These are phyloP conservation scores for Apostichopus leukothele DNA, from an alignment of 53 echinoderm and acorn worm species.

Conservation along the genomic window DNA sequence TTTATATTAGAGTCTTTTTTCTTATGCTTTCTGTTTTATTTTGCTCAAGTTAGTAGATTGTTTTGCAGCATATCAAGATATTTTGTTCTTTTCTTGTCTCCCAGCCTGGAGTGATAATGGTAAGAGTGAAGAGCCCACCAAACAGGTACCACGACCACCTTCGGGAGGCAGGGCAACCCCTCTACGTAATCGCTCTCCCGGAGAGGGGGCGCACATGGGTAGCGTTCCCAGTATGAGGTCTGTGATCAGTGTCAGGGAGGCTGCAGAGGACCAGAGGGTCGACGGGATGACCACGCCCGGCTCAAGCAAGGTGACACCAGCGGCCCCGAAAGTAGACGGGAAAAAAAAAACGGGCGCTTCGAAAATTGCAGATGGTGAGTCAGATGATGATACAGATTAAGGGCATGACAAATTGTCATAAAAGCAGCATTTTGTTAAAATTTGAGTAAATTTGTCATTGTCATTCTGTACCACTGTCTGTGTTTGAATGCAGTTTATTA, in stretches of 20 bases:
- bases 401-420: too few species aligned
- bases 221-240: slow-evolving; percentile 77
- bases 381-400: too few species aligned
- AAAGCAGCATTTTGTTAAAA: too few species aligned
- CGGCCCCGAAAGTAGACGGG: not conserved
- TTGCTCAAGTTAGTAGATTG: too few species aligned
- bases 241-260: slow-evolving; percentile 84
- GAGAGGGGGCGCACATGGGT: slow-evolving; percentile 69
- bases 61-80: too few species aligned
- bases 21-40: too few species aligned
- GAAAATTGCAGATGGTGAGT: slow-evolving; percentile 57
- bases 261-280: slow-evolving; percentile 59
- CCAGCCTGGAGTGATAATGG: slow-evolving; percentile 88
- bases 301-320: slow-evolving; percentile 3
- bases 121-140: slow-evolving; percentile 40
- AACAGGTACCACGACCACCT: not conserved
- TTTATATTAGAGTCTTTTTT: too few species aligned
- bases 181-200: slow-evolving; percentile 67
- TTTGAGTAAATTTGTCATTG: too few species aligned
- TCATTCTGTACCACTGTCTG: too few species aligned
- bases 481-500: too few species aligned
- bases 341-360: not conserved
- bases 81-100: not conserved
- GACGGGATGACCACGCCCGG: slow-evolving; percentile 46
- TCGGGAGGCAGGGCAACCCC: slow-evolving; percentile 4